Base-by-base conservation (phyloP, 2,113 vertebrate species). In the Toxostoma redivivum region DNA sequence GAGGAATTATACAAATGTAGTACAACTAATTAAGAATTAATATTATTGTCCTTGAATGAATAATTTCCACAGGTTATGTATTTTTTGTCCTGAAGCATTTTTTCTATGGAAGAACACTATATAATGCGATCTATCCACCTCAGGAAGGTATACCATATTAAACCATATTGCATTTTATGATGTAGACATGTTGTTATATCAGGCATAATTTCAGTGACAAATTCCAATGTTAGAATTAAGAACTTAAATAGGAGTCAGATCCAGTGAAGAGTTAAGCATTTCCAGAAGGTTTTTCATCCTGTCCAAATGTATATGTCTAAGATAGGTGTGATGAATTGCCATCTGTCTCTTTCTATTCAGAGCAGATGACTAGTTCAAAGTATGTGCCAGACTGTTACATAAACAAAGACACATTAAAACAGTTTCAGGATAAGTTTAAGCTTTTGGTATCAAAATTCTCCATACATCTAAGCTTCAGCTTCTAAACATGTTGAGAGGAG, bases 281-380 rank as follows among this genome's bases (percentile, higher is more conserved):
- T 91, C n/a, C 48, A 82, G 57, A 81, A 87, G 35, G 30, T 60
- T 91, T 94, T 72, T 80, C 13, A 88, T 90, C n/a, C 12, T 69
- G n/a, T 87, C 45, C 37, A 74, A 93, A 85, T 65, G 42, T 67
- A 65, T 57, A 16, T 64, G n/a, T 71, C 58, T 81, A 79, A 79
- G 85, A 85, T 27, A 90, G 74, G 48, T 72, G 70, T 4, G 8
- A 85, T 76, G 37, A 85, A 87, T 89, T 87, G 57, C 81, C 94
- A 90, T 96, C 87, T 94, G 67, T 71, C 42, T 91, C 74, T 47
- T 62, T 87, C 78, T 87, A 3, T 76, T 90, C 53, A 79, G 65
- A 96, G n/a, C 44, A 87, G 84, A 87, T 51, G 69, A 94, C 47
- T 89, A 35, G 81, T 76, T 92, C 61, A 89, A 91, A 94, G 57